Conservation (phyloP, 2,888 invertebrate species). For the Cyrtodaria siliqua region DNA sequence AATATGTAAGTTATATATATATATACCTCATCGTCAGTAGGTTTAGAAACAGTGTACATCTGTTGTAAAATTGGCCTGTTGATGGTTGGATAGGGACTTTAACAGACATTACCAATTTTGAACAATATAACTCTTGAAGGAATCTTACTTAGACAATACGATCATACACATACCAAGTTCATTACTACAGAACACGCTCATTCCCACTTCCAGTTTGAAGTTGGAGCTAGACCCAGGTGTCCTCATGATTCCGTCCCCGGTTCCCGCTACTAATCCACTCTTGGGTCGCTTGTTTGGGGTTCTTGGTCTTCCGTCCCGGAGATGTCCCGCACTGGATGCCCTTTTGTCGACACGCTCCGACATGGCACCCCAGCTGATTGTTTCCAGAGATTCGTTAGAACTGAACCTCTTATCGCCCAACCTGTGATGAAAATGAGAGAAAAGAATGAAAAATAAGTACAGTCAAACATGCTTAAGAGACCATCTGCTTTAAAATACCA, state of each 20-base stretch:
- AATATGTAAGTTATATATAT: no score
- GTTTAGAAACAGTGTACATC: no score
- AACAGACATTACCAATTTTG: no score
- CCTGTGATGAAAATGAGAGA: constrained; percentile 52
- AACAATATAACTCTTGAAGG: no score
- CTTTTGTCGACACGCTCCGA: constrained; percentile 79
- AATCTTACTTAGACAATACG: no score
- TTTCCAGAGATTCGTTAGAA: constrained; percentile 80
- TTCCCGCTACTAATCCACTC: constrained; percentile 42
- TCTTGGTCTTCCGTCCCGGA: constrained; percentile 61
- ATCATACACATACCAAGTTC: constrained; percentile 84
- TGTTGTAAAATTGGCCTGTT: no score
- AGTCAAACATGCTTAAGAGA: no score
- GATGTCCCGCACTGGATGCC: constrained; percentile 29
- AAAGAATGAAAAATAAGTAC: no score
- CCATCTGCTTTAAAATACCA: no score
- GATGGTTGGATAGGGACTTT: no score
- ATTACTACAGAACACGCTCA: constrained; percentile 86
- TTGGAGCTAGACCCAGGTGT: constrained; percentile 77
- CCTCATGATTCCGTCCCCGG: constrained; percentile 69
- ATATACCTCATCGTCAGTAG: no score
- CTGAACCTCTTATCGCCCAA: constrained; percentile 79
- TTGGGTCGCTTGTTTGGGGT: constrained; percentile 70
- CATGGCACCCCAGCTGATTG: constrained; percentile 81
- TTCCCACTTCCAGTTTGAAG: constrained; percentile 84